Conservation (phyloP, 2,888 invertebrate species). For the Ischnura elegans region DNA sequence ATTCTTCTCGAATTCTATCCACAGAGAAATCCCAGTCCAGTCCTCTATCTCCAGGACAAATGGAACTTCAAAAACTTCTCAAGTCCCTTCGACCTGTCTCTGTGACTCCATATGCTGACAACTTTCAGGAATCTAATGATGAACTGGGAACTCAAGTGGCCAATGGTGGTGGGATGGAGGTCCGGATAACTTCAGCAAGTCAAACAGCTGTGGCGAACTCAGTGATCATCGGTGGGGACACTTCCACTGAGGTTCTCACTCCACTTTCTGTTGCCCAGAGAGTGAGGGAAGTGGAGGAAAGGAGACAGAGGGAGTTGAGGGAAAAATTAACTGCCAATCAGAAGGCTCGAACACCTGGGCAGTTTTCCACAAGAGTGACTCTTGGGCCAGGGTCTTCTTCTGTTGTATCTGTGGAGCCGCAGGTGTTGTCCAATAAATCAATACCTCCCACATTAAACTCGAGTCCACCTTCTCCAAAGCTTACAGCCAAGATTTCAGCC, state of each 20-base stretch:
- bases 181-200: conserved; percentile 71
- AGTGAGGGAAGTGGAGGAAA: conserved; percentile 78
- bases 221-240: not conserved
- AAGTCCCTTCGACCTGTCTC: conserved; percentile 71
- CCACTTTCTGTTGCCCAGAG: conserved; percentile 78
- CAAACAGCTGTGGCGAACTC: not conserved
- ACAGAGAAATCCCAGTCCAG: not conserved
- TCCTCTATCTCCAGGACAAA: conserved; percentile 71
- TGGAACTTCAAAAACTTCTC: conserved; percentile 72
- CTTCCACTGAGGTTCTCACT: conserved; percentile 74
- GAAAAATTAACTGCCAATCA: not conserved
- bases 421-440: conserved; percentile 1
- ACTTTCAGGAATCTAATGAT: conserved; percentile 45
- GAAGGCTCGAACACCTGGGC: conserved; percentile 74
- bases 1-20: not conserved
- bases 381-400: conserved; percentile 78
- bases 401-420: conserved; percentile 73
- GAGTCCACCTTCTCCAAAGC: not conserved
- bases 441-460: conserved; percentile 3
- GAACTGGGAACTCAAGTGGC: conserved; percentile 69
- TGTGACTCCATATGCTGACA: conserved; percentile 66
- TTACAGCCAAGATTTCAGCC: conserved; percentile 42
- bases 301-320: conserved; percentile 35
- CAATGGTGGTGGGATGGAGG: conserved; percentile 70
- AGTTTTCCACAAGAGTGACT: conserved; percentile 83